Conservation (phyloP, 2,797 vertebrate genomes). For the Catamblyrhynchus diadema region DNA sequence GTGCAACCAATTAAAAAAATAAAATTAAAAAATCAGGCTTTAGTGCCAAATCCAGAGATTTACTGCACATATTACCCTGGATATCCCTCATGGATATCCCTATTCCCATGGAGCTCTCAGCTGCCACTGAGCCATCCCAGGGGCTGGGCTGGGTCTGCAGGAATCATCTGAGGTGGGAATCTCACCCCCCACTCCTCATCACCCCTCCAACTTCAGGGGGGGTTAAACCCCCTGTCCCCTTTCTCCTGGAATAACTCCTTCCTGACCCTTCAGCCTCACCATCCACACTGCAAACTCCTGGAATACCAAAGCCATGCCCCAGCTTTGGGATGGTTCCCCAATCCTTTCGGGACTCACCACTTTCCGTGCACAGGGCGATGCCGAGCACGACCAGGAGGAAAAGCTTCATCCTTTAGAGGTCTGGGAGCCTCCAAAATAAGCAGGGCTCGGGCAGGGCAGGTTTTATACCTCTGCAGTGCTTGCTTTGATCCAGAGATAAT, state of each 20-base stretch:
- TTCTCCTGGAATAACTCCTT: not conserved
- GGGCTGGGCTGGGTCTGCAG: not conserved
- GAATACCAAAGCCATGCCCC: not conserved
- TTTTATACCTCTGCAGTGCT: conserved; percentile 49
- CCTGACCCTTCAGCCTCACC: not conserved
- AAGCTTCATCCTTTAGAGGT: conserved; percentile 44
- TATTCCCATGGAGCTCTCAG: not conserved
- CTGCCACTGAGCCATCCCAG: not conserved
- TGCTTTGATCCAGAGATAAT: not conserved
- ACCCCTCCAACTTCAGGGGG: not conserved
- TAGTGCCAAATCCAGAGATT: not conserved
- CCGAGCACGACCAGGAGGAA: not conserved
- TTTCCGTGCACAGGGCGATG: not conserved
- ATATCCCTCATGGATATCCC: not conserved
- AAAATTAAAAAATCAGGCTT: not conserved
- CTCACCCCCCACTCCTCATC: not conserved
- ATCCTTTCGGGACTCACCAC: not conserved
- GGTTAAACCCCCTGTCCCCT: not conserved
- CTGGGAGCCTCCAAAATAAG: not conserved
- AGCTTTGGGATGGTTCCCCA: not conserved
- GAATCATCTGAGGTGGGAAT: not conserved
- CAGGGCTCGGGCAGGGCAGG: not conserved
- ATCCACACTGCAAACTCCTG: not conserved
- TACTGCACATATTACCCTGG: not conserved
- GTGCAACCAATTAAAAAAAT: not conserved